phyloP scores from a whole-genome alignment of 2,888 invertebrate genomes.

The Drosophila neutralis region DNA sequence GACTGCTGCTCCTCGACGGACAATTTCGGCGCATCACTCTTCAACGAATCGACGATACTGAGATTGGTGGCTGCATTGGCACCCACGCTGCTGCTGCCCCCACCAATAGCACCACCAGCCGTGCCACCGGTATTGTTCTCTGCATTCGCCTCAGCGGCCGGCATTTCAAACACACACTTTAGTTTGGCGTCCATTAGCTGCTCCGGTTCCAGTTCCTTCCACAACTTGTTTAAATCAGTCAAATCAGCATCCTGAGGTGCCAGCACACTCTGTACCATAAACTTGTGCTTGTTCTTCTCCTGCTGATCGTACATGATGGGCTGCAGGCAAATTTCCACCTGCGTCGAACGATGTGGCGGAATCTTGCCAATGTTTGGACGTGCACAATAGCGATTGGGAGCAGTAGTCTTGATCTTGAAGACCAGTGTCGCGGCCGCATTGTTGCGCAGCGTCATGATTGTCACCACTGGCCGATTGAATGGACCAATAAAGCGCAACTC shows the following conservation, averaged over 20 bases:
- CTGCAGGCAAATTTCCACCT: conserved; percentile 97
- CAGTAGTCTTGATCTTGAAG: conserved; percentile 99
- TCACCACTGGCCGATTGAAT: conserved; percentile 93
- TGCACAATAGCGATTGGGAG: conserved; percentile 99
- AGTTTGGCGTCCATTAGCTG: conserved; percentile 98
- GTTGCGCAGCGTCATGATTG: conserved; percentile 95
- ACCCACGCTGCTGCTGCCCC: conserved; percentile 25
- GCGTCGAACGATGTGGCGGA: conserved; percentile 90
- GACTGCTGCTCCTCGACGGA: conserved; percentile 74
- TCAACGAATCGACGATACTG: conserved; percentile 44
- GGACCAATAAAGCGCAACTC: conserved; percentile 96
- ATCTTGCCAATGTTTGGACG: conserved; percentile 98
- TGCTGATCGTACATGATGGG: conserved; percentile 96
- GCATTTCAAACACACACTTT: conserved; percentile 96
- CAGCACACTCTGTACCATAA: conserved; percentile 99
- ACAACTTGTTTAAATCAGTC: conserved; percentile 84
- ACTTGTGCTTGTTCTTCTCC: conserved; percentile 99
- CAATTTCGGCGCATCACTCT: conserved; percentile 51
- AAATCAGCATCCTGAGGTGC: conserved; percentile 93
- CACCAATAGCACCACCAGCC: conserved; percentile 32
- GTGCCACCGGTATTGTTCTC: conserved; percentile 66
- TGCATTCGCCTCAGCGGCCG: conserved; percentile 84
- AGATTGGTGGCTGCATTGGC: conserved; percentile 29
- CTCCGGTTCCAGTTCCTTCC: conserved; percentile 94
- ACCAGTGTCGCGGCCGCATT: conserved; percentile 94